phyloP scores from a whole-genome alignment of 2,797 vertebrate species.

The Myotis findleyi region DNA sequence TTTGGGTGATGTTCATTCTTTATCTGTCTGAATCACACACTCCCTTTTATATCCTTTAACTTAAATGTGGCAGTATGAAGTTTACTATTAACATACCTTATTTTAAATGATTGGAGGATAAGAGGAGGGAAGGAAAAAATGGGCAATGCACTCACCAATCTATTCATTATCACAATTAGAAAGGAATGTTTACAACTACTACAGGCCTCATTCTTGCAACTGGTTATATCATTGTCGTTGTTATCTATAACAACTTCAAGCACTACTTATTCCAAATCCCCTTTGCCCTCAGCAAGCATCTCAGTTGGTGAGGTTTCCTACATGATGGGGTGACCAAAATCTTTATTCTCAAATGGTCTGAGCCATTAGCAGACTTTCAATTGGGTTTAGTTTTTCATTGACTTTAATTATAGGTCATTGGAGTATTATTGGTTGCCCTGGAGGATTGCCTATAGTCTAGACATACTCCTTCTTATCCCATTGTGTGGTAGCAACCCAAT shows the following conservation, averaged over 20 bases:
- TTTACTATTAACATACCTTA: background rate
- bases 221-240: background rate
- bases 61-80: background rate
- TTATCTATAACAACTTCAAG: background rate
- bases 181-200: background rate
- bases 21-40: background rate
- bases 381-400: background rate
- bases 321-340: background rate
- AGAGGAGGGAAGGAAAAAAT: background rate
- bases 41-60: background rate
- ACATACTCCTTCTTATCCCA: background rate
- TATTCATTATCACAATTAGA: background rate
- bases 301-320: background rate
- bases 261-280: background rate
- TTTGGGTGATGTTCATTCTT: background rate
- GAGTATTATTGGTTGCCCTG: background rate
- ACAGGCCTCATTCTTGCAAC: background rate
- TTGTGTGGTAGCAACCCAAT: background rate
- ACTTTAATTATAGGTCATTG: background rate
- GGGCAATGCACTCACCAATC: background rate
- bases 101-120: background rate
- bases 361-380: background rate
- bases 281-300: background rate
- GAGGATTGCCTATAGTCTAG: background rate
- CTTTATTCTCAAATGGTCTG: background rate